Conservation (phyloP, 2,797 vertebrate genomes). For the Linurgus olivaceus region DNA sequence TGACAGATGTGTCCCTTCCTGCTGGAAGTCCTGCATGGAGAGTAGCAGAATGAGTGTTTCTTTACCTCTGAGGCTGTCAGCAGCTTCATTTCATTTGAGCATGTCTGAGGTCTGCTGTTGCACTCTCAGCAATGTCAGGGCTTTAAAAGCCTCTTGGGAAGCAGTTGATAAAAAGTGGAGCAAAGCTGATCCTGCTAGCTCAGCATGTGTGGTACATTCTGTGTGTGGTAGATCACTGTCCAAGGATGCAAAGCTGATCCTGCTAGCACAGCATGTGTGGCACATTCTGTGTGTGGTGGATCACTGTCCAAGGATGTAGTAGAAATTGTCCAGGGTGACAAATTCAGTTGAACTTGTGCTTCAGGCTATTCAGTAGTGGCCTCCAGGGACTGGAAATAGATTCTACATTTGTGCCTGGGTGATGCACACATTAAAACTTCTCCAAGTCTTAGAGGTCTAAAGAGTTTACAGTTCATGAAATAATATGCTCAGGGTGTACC, state of each 20-base stretch:
- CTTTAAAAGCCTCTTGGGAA: neutral
- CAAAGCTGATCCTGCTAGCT: neutral
- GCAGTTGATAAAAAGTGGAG: neutral
- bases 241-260: neutral
- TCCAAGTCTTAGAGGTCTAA: neutral
- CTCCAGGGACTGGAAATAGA: neutral
- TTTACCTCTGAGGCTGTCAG: neutral
- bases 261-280: neutral
- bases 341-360: neutral
- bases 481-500: neutral
- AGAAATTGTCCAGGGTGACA: neutral
- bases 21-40: neutral
- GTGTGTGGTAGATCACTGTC: neutral
- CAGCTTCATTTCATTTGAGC: neutral
- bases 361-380: neutral
- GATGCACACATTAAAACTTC: neutral
- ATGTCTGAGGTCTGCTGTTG: neutral
- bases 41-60: neutral
- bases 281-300: neutral
- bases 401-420: neutral
- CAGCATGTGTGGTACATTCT: neutral
- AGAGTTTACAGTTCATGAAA: neutral
- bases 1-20: neutral
- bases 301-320: neutral
- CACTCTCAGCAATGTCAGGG: neutral